Base-by-base conservation (phyloP, 2,888 invertebrate genomes). In the Cyaniris semiargus region DNA sequence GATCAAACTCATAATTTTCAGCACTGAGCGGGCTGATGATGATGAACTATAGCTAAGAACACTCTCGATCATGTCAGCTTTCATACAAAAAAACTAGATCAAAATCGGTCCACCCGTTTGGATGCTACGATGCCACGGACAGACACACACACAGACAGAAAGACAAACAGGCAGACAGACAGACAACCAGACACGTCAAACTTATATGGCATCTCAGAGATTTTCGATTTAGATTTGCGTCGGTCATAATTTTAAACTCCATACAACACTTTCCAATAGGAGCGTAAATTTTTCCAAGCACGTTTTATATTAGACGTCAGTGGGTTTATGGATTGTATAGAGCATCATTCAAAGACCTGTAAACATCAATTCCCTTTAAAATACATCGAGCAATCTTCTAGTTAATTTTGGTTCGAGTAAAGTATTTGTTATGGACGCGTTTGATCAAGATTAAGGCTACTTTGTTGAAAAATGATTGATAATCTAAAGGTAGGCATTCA, bases 301-400 rank as follows among this genome's bases (percentile, higher is more conserved):
- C 77, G 78, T 79, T 79, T 78, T 79, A 80, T 80, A 81, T 80
- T 80, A 76, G 76, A 78, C 75, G 79, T 77, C 78, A 76, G 15
- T 34, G 58, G 72, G 76, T 18, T 74, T 76, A 76, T 76, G 76
- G 76, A 76, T 76, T 56, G 71, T 76, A 38, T 31, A 71, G 15
- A 58, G 56, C 71, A 76, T 48, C 71, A 56, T 31, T 71, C 38
- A 48, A 76, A 71, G 27, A 31, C 15, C 27, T 66, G 66, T 27
- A 15, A 27, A 66, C 66, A 66, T 31, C 66, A 66, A 66, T 66
- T 31, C 27, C 66, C 27, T 66, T 66, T 66, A 66, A 66, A 66
- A 27, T 66, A 66, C 66, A 27, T 27, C 7, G 58, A 31, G 66
- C 27, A 66, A 66, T 66, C 15, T 66, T 18, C 66, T 60, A 13